These are phyloP conservation scores for Leptosomus discolor DNA, from an alignment of 2,113 vertebrate species.

Conservation along the genomic window DNA sequence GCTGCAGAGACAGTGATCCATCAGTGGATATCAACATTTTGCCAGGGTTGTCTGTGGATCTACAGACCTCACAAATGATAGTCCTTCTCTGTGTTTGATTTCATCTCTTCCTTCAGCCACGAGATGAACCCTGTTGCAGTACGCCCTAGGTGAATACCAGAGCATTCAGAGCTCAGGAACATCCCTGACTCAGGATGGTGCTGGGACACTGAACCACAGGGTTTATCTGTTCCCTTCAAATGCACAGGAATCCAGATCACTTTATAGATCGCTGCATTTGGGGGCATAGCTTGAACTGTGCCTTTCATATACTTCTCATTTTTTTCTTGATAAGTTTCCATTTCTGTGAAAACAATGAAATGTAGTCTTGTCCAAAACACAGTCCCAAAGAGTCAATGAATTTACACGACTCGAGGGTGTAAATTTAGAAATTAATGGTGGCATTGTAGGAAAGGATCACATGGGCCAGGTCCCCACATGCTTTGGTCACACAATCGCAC, in stretches of 20 bases:
- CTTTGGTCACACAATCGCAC: background rate
- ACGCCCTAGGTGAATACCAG: fast-evolving
- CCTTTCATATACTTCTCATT: fast-evolving
- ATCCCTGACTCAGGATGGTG: background rate
- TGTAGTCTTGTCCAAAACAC: background rate
- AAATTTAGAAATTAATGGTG: background rate
- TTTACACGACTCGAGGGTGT: background rate
- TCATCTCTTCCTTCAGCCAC: background rate
- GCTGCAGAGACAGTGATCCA: background rate
- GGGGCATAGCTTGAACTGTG: background rate
- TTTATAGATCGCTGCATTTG: background rate
- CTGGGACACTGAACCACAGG: background rate
- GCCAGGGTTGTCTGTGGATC: background rate
- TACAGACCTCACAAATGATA: background rate
- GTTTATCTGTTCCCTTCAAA: background rate
- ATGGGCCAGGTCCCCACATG: background rate
- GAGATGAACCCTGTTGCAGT: background rate
- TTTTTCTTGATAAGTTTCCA: background rate
- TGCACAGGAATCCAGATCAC: background rate
- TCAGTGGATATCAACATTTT: background rate
- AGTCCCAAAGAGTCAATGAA: background rate
- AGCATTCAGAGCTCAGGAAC: background rate
- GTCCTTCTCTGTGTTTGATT: background rate
- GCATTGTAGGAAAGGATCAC: background rate
- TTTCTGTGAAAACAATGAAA: background rate